Percentiles rank a stretch among this genome's conserved stretches.
phyloP scores from a whole-genome alignment of 1,140 invertebrate species.

The Andrena cerasifolii region DNA sequence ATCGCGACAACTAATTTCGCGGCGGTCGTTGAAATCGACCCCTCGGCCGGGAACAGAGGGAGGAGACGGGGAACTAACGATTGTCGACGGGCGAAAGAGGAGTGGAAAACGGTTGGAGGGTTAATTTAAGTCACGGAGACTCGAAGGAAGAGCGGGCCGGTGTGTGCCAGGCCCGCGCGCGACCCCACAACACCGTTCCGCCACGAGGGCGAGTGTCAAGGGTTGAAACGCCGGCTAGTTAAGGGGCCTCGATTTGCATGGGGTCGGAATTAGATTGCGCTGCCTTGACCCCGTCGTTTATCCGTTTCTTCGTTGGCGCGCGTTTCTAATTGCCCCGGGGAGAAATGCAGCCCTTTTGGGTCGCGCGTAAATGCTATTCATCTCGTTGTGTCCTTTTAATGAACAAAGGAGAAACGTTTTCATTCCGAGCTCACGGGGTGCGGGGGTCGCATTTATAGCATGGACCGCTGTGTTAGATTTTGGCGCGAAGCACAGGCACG shows the following conservation, averaged over 20 bases:
- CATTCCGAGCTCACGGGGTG: background rate
- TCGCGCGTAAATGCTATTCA: background rate
- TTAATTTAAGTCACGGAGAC: constrained; percentile 65
- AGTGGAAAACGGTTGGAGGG: constrained; percentile 15
- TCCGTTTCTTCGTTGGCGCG: constrained; percentile 58
- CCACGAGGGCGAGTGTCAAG: constrained; percentile 62
- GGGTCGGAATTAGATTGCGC: constrained; percentile 64
- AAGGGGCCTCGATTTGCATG: constrained; percentile 69
- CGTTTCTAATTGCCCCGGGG: constrained; percentile 57
- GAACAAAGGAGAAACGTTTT: constrained; percentile 1
- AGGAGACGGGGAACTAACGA: constrained; percentile 32
- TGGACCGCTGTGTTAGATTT: too few relatives aligned
- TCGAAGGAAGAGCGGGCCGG: constrained; percentile 49
- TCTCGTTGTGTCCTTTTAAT: background rate
- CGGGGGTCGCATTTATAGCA: background rate
- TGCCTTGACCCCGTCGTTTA: constrained; percentile 61
- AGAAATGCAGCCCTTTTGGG: background rate
- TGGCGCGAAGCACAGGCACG: too few relatives aligned
- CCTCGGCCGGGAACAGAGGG: background rate
- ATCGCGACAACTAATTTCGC: constrained; percentile 20
- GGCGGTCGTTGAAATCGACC: constrained; percentile 41
- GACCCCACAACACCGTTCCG: constrained; percentile 22
- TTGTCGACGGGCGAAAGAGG: background rate
- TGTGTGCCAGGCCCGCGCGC: constrained; percentile 37
- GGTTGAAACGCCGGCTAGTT: constrained; percentile 66